These are phyloP conservation scores for Tipula helvola DNA, from an alignment of 2,888 invertebrate genomes.

Conservation along the genomic window DNA sequence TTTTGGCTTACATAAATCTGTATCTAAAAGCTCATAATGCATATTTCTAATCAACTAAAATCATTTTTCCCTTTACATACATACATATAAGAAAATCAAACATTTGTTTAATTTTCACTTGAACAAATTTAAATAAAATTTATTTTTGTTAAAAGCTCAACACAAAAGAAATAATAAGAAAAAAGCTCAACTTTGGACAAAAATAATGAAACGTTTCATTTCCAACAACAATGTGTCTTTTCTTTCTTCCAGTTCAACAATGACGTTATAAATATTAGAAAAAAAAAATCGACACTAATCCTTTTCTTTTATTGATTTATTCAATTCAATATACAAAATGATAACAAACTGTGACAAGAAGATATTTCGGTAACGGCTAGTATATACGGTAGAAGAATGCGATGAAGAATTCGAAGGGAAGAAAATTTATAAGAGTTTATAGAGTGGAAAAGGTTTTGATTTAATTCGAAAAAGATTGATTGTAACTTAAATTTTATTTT, in stretches of 20 bases:
- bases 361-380: background rate
- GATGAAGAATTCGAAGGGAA: too few relatives aligned
- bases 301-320: background rate
- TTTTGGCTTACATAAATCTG: background rate
- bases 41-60: background rate
- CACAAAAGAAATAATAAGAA: background rate
- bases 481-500: background rate
- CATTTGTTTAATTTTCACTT: background rate
- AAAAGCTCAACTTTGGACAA: background rate
- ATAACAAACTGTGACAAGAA: background rate
- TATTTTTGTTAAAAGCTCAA: background rate
- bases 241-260: background rate
- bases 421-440: background rate
- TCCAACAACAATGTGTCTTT: background rate
- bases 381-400: background rate
- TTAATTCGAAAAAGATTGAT: background rate
- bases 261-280: background rate
- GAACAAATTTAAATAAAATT: background rate
- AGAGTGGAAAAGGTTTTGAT: background rate
- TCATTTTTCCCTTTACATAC: too few relatives aligned
- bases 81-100: background rate
- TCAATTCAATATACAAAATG: background rate
- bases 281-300: background rate
- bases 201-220: background rate
- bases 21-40: background rate